Percentiles rank a stretch among this genome's conserved stretches.
Conservation (phyloP, 92 coral and sea anemone species). For the Zoanthus sociatus region DNA sequence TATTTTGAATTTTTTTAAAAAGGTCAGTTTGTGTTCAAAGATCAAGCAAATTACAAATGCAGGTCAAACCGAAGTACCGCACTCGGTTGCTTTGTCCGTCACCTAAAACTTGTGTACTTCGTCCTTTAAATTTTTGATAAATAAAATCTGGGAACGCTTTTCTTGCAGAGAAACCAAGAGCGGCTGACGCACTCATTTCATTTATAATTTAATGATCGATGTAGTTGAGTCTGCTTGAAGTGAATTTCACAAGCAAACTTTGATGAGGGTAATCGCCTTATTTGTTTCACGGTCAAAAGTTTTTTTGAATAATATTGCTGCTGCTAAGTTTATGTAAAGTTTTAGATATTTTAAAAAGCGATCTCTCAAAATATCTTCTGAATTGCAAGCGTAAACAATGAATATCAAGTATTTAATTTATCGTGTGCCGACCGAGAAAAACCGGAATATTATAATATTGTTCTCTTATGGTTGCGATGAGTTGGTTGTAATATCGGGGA, state of each 20-base stretch:
- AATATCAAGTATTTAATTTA: background rate
- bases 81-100: background rate
- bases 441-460: background rate
- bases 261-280: slow-evolving; percentile 7
- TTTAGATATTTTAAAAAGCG: background rate
- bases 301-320: background rate
- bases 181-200: slow-evolving; percentile 35
- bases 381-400: slow-evolving; percentile 24
- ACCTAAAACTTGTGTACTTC: background rate
- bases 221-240: background rate
- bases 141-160: background rate
- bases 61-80: background rate
- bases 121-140: background rate
- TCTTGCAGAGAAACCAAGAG: background rate
- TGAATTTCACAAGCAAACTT: background rate
- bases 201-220: slow-evolving; percentile 37
- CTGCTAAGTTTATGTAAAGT: background rate
- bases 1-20: background rate
- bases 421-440: background rate
- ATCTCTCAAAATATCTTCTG: slow-evolving; percentile 7
- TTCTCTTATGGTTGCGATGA: slow-evolving; percentile 1
- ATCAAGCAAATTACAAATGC: background rate
- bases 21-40: background rate
- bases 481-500: background rate
- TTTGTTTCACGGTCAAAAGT: background rate